A percentile compares a stretch with the other conserved stretches of the same genome.
phyloP scores from a whole-genome alignment of 2,888 invertebrate genomes.

The Brachyptera putata region DNA sequence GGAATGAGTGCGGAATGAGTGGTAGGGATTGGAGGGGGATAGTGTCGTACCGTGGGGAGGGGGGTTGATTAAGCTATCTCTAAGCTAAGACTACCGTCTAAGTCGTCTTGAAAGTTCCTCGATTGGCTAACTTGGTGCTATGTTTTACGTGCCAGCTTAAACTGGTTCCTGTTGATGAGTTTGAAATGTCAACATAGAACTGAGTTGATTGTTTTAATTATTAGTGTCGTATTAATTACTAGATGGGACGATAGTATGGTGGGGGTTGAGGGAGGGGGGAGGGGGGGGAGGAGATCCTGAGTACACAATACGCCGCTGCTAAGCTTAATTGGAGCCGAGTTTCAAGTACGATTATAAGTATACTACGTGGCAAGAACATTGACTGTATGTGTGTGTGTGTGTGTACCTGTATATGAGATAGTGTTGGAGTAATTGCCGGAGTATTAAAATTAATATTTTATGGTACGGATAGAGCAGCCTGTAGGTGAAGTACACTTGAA shows the following conservation, averaged over 20 bases:
- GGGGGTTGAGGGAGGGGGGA: neutral
- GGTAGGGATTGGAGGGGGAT: too few relatives aligned
- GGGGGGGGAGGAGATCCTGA: neutral
- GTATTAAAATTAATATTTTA: too few relatives aligned
- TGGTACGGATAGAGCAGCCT: too few relatives aligned
- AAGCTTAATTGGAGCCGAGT: constrained; percentile 22
- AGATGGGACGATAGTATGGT: constrained; percentile 2
- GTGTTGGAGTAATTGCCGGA: too few relatives aligned
- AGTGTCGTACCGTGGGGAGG: neutral
- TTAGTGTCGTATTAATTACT: constrained; percentile 23
- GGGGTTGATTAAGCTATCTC: constrained; percentile 17
- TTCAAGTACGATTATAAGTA: constrained; percentile 14
- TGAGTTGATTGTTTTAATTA: constrained; percentile 23
- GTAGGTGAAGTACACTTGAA: too few relatives aligned
- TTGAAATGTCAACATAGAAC: constrained; percentile 21
- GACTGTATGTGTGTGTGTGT: neutral
- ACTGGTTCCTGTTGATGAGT: constrained; percentile 19
- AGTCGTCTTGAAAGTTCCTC: constrained; percentile 1
- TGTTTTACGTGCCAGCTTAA: constrained; percentile 22
- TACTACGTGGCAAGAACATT: constrained; percentile 2
- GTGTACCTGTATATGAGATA: too few relatives aligned
- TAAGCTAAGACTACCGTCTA: constrained; percentile 1
- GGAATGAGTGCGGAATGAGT: too few relatives aligned
- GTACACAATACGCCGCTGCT: constrained; percentile 21
- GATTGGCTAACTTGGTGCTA: constrained; percentile 19